These are phyloP conservation scores for Calonectris borealis DNA, from an alignment of 2,113 vertebrate genomes.

Conservation along the genomic window DNA sequence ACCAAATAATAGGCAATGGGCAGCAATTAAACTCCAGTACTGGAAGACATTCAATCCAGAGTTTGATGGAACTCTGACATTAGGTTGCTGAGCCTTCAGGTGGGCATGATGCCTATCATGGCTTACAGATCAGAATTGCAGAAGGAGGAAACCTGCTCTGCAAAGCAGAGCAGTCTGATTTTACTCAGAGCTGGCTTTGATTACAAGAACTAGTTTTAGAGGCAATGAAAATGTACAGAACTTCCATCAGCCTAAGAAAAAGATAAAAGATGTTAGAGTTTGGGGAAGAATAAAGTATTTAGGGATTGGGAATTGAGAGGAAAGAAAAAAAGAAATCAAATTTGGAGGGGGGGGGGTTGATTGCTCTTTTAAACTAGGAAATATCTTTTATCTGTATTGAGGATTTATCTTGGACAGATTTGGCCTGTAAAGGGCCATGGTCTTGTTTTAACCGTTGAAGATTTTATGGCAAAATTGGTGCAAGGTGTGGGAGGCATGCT, in stretches of 20 bases:
- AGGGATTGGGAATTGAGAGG: neutral
- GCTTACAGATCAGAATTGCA: neutral
- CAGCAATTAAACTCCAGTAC: neutral
- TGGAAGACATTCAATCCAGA: neutral
- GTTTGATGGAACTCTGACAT: neutral
- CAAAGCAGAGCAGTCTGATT: neutral
- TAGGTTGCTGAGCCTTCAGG: neutral
- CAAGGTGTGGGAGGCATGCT: neutral
- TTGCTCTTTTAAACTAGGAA: neutral
- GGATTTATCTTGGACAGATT: neutral
- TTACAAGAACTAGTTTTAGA: neutral
- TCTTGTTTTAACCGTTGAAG: neutral
- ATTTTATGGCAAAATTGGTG: neutral
- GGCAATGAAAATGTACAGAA: neutral
- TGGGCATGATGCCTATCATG: neutral
- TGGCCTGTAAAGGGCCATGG: neutral
- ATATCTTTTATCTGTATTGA: neutral
- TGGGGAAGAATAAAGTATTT: neutral
- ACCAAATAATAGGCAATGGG: neutral
- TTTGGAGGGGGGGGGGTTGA: neutral
- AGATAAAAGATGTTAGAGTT: neutral
- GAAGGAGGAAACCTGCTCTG: neutral
- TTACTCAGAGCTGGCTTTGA: neutral
- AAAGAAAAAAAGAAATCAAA: neutral
- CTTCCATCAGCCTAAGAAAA: neutral